phyloP scores from a whole-genome alignment of 1,140 invertebrate species.

The Babylonia areolata region DNA sequence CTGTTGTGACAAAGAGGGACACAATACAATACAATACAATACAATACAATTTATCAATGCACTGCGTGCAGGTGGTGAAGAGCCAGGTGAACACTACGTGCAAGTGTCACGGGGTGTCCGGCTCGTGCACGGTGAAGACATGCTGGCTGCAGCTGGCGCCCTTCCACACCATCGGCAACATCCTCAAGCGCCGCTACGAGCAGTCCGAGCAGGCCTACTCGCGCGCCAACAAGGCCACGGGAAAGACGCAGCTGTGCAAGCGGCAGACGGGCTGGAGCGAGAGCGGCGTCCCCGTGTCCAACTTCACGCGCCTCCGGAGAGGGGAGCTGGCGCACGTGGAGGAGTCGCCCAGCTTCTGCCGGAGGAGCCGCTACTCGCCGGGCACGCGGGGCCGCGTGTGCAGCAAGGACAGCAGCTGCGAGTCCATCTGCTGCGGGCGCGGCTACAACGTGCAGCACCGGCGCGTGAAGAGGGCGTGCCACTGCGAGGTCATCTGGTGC shows the following conservation, averaged over 20 bases:
- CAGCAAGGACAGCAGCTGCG: conserved; percentile 75
- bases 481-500: conserved; percentile 73
- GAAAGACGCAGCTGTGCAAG: conserved; percentile 51
- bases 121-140: conserved; percentile 94
- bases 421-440: conserved; percentile 78
- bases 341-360: conserved; percentile 94
- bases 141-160: conserved; percentile 94
- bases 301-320: conserved; percentile 82
- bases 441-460: conserved; percentile 69
- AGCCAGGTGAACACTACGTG: conserved; percentile 78
- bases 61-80: conserved; percentile 66
- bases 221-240: conserved; percentile 64
- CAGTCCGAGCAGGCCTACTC: conserved; percentile 83
- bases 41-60: not conserved
- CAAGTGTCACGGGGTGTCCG: conserved; percentile 97
- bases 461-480: conserved; percentile 57
- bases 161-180: conserved; percentile 88
- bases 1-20: not conserved
- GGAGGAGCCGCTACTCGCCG: conserved; percentile 60
- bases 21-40: not conserved
- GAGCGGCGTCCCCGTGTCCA: not conserved
- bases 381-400: conserved; percentile 74
- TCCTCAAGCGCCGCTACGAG: conserved; percentile 88
- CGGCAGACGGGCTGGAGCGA: not conserved
- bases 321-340: conserved; percentile 92